phyloP scores from a whole-genome alignment of 1,140 invertebrate species.

The Lepidostoma basale region DNA sequence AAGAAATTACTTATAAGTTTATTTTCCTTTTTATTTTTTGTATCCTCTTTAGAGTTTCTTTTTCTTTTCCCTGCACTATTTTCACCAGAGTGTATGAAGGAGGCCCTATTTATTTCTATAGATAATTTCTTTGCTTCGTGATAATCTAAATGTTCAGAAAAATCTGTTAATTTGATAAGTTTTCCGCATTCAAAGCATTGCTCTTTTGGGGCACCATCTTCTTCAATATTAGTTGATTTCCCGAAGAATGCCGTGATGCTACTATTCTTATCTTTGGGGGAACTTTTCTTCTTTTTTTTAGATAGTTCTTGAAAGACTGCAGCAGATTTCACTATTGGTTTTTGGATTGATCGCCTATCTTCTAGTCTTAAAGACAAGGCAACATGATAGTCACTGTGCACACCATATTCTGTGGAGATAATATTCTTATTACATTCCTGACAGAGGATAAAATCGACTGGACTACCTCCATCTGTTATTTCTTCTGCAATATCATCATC shows the following conservation, averaged over 20 bases:
- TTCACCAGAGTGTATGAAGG: not conserved
- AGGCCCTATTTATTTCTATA: conserved; percentile 51
- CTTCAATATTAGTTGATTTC: conserved; percentile 33
- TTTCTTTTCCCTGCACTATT: conserved; percentile 42
- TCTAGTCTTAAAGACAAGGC: conserved; percentile 64
- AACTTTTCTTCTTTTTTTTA: conserved; percentile 40
- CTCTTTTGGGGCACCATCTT: conserved; percentile 44
- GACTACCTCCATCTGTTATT: not conserved
- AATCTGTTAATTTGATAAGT: conserved; percentile 62
- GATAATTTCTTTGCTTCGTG: conserved; percentile 73
- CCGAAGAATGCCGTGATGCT: conserved; percentile 49
- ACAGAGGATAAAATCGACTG: conserved; percentile 46
- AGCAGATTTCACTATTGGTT: not conserved
- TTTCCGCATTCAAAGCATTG: conserved; percentile 69
- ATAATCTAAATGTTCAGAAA: conserved; percentile 71
- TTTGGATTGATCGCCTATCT: conserved; percentile 52
- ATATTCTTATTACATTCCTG: conserved; percentile 62
- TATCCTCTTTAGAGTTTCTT: conserved; percentile 10
- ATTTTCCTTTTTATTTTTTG: conserved; percentile 24
- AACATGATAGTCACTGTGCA: conserved; percentile 67
- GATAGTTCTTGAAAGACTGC: conserved; percentile 22
- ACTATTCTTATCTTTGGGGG: conserved; percentile 3
- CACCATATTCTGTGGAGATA: conserved; percentile 53
- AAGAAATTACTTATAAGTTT: conserved; percentile 7
- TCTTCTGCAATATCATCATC: not conserved